Evolutionary conservation across 2,797 vertebrate species (phyloP).

Genomic region (Microcaecilia unicolor): DNA sequence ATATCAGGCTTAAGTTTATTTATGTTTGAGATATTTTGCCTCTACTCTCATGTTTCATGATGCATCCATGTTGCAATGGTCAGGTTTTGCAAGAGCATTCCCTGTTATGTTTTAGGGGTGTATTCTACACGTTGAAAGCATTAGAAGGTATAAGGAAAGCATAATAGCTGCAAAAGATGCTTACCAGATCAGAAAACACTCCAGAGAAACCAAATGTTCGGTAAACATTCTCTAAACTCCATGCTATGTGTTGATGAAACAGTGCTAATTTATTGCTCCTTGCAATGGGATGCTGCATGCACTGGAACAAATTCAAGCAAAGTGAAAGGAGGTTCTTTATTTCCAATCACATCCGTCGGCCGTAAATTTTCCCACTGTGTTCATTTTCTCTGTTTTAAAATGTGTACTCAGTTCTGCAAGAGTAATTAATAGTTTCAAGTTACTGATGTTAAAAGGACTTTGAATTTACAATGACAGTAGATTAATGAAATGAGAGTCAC

Average conservation of each 20-base stretch:
- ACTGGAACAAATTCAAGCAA: constrained; percentile 13
- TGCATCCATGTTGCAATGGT: too few species aligned
- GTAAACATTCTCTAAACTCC: too few species aligned
- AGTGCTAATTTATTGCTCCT: constrained; percentile 1
- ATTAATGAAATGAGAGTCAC: constrained; percentile 41
- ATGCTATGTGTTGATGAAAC: background rate
- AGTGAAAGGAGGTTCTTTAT: constrained; percentile 25
- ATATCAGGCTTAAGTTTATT: too few species aligned
- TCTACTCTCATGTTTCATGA: too few species aligned
- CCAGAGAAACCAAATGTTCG: too few species aligned
- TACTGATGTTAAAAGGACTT: constrained; percentile 40
- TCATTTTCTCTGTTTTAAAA: constrained; percentile 44
- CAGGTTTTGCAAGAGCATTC: too few species aligned
- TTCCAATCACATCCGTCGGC: constrained; percentile 6
- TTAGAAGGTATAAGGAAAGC: too few species aligned
- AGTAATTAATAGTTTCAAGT: constrained; percentile 44
- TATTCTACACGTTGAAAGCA: too few species aligned
- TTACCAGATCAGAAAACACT: too few species aligned
- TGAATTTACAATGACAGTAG: constrained; percentile 24
- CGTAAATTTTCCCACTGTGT: constrained; percentile 34
- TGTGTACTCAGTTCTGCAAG: constrained; percentile 35
- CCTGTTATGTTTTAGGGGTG: too few species aligned
- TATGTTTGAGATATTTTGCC: too few species aligned
- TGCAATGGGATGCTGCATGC: constrained; percentile 15
- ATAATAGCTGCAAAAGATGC: too few species aligned